These are phyloP conservation scores for Montifringilla adamsi DNA, from an alignment of 2,113 vertebrate species.

Conservation along the genomic window DNA sequence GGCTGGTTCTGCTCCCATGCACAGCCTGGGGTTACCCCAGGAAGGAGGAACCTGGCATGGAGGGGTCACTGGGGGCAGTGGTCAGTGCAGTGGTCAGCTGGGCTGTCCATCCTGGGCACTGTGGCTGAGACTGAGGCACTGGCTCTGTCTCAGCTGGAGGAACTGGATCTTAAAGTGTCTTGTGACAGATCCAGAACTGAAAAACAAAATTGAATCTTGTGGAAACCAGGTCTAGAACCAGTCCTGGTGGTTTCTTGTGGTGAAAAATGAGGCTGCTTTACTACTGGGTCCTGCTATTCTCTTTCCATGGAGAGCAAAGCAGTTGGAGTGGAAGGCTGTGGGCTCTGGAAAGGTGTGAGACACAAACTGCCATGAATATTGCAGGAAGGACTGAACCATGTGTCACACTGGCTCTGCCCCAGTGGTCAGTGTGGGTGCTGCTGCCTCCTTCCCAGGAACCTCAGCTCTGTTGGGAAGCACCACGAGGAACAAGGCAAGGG, in stretches of 20 bases:
- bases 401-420: not conserved
- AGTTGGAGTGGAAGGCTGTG: not conserved
- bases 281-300: fast-evolving
- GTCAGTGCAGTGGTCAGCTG: not conserved
- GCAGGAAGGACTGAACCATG: fast-evolving
- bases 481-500: not conserved
- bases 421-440: not conserved
- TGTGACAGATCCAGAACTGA: not conserved
- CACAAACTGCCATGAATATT: not conserved
- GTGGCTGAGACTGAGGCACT: not conserved
- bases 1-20: not conserved
- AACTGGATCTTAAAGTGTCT: not conserved
- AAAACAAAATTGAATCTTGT: no score
- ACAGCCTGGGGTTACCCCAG: not conserved
- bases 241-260: no score
- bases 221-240: no score
- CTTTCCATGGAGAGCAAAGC: not conserved
- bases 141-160: not conserved
- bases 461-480: not conserved
- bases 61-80: not conserved
- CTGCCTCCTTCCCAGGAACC: not conserved
- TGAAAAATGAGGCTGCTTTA: no score
- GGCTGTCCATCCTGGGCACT: not conserved
- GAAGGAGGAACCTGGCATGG: not conserved
- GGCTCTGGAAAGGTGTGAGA: not conserved